A percentile compares a stretch with the other conserved stretches of the same genome.
phyloP scores from a whole-genome alignment of 1,140 invertebrate genomes.

The Eciton burchellii region DNA sequence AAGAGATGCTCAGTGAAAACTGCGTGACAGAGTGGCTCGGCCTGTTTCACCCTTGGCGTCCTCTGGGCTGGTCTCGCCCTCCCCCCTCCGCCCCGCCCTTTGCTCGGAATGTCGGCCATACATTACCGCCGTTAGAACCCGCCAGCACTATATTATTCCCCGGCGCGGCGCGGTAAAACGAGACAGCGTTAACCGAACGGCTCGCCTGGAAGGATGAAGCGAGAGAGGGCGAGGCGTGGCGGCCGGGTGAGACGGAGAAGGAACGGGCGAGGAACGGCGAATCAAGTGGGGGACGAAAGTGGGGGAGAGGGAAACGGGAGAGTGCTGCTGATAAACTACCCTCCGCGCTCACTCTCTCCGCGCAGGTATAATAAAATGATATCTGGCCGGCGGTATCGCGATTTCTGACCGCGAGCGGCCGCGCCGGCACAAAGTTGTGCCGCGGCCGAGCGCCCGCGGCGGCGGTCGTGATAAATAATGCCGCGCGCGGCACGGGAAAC shows the following conservation, averaged over 20 bases:
- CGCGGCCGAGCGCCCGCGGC: slow-evolving; percentile 75
- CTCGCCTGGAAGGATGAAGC: slow-evolving; percentile 17
- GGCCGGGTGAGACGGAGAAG: not conserved
- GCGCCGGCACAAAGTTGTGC: slow-evolving; percentile 76
- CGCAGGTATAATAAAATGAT: slow-evolving; percentile 83
- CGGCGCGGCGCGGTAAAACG: slow-evolving; percentile 65
- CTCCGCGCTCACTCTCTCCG: slow-evolving; percentile 69
- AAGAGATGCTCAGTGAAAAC: slow-evolving; percentile 76
- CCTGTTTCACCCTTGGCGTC: slow-evolving; percentile 74
- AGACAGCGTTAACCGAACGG: slow-evolving; percentile 32
- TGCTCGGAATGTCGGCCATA: slow-evolving; percentile 76
- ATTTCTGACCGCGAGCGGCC: slow-evolving; percentile 73
- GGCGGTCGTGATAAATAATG: slow-evolving; percentile 81
- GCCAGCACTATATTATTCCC: slow-evolving; percentile 79
- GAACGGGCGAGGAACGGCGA: slow-evolving; percentile 16
- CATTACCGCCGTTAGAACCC: slow-evolving; percentile 78
- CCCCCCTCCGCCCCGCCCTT: slow-evolving; percentile 77
- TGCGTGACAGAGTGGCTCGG: slow-evolving; percentile 76
- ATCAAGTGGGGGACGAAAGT: slow-evolving; percentile 31
- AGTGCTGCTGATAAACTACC: slow-evolving; percentile 80
- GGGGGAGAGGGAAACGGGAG: slow-evolving; percentile 3
- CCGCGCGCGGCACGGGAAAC: slow-evolving; percentile 47
- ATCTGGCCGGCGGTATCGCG: slow-evolving; percentile 78
- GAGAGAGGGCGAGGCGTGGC: not conserved
- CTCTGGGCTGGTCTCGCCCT: slow-evolving; percentile 69